Percentiles rank a stretch among this genome's conserved stretches.
Evolutionary conservation across 2,113 vertebrate genomes (phyloP).

Genomic region (Fulica atra): DNA sequence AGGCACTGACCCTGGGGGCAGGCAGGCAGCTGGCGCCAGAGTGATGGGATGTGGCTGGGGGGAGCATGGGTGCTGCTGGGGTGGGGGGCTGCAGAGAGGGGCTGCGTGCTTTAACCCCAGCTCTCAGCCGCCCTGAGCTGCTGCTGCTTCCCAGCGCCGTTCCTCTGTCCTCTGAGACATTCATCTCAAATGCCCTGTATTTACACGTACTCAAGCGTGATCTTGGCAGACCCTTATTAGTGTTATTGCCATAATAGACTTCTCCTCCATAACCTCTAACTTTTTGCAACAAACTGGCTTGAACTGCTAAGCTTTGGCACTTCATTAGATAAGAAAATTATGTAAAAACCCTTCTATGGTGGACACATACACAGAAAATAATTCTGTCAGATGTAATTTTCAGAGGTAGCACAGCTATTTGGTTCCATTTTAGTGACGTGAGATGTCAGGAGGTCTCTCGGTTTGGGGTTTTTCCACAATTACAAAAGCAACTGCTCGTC

Average conservation of each 20-base stretch:
- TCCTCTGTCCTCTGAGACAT: not conserved
- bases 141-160: accelerated
- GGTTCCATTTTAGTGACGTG: constrained; percentile 35
- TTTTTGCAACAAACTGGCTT: constrained; percentile 34
- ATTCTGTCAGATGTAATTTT: constrained; percentile 20
- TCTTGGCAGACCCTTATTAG: constrained; percentile 49
- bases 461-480: constrained; percentile 16
- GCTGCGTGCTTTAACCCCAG: accelerated
- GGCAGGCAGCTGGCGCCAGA: accelerated
- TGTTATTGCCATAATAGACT: constrained; percentile 37
- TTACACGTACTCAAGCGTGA: not conserved
- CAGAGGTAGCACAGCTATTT: constrained; percentile 16
- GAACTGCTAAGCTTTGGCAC: constrained; percentile 21
- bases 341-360: constrained; percentile 3
- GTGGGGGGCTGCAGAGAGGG: not conserved
- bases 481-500: not conserved
- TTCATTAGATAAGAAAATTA: constrained; percentile 55
- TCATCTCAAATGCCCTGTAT: not conserved
- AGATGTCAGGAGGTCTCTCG: constrained; percentile 41
- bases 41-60: accelerated
- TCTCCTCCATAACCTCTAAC: constrained; percentile 43
- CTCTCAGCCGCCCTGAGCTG: accelerated
- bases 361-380: not conserved
- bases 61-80: not conserved
- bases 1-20: not conserved